A percentile compares a stretch with the other conserved stretches of the same genome.
Conservation (phyloP, 2,888 invertebrate species). For the Scaptomyza caliginosa region DNA sequence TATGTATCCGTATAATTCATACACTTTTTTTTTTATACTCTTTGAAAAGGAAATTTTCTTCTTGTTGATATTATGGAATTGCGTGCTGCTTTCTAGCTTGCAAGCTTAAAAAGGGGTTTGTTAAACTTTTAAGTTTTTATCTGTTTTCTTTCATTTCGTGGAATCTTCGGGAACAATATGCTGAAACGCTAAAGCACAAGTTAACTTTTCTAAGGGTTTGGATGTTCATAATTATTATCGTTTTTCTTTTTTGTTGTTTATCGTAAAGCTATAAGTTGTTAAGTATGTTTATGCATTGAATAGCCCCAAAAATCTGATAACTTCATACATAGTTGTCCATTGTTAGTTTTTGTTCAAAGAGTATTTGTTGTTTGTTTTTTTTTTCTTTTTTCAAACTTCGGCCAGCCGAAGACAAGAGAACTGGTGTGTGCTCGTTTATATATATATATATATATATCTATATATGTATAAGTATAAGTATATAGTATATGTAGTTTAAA, state of each 20-base stretch:
- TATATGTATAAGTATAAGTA: slow-evolving; percentile 11
- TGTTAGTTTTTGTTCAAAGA: slow-evolving; percentile 42
- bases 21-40: slow-evolving; percentile 48
- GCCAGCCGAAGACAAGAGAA: slow-evolving; percentile 48
- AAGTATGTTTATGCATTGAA: slow-evolving; percentile 30
- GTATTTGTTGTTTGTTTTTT: slow-evolving; percentile 21
- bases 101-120: slow-evolving; percentile 6
- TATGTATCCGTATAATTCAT: slow-evolving; percentile 67
- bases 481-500: slow-evolving; percentile 14
- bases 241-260: slow-evolving; percentile 1
- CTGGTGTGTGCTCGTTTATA: slow-evolving; percentile 25
- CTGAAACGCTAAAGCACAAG: slow-evolving; percentile 32
- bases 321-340: slow-evolving; percentile 28
- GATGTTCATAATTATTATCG: background rate
- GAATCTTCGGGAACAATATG: slow-evolving; percentile 34
- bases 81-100: slow-evolving; percentile 20
- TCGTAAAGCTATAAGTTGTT: slow-evolving; percentile 47
- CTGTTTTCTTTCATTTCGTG: slow-evolving; percentile 4
- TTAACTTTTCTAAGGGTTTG: slow-evolving; percentile 36
- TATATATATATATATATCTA: slow-evolving; percentile 21
- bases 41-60: slow-evolving; percentile 56
- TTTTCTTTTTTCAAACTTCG: slow-evolving; percentile 26
- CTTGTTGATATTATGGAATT: slow-evolving; percentile 56
- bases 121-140: background rate
- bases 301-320: slow-evolving; percentile 29